A percentile compares a stretch with the other conserved stretches of the same genome.
These are phyloP conservation scores for Oncorhynchus gorbuscha DNA, from an alignment of 2,113 vertebrate species.

Conservation along the genomic window DNA sequence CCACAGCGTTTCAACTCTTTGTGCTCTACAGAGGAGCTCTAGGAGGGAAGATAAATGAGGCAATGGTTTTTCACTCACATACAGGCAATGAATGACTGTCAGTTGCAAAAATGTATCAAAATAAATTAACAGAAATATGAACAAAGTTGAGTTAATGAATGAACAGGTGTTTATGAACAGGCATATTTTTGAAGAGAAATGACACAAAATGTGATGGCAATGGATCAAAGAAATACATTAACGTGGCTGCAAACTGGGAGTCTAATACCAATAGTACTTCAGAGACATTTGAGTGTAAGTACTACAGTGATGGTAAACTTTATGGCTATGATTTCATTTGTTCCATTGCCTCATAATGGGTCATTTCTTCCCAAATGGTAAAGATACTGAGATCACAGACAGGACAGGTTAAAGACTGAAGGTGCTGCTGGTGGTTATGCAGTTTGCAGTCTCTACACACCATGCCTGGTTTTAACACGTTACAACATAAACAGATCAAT, in stretches of 20 bases:
- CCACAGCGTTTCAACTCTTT: constrained; percentile 99
- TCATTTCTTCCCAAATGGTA: constrained; percentile 53
- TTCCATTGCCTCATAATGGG: constrained; percentile 46
- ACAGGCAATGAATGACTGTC: constrained; percentile 64
- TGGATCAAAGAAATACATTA: too few relatives aligned
- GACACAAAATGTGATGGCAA: constrained; percentile 50
- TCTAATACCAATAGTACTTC: too few relatives aligned
- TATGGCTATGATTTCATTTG: neutral
- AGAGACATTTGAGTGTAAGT: too few relatives aligned
- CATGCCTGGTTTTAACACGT: constrained; percentile 12
- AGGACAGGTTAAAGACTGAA: constrained; percentile 25
- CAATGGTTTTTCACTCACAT: constrained; percentile 53
- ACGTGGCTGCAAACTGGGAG: neutral
- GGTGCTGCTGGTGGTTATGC: constrained; percentile 32
- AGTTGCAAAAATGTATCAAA: constrained; percentile 76
- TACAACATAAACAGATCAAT: constrained; percentile 21
- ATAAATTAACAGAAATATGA: constrained; percentile 74
- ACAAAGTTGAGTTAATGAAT: constrained; percentile 62
- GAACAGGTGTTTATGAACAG: constrained; percentile 59
- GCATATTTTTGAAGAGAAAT: constrained; percentile 48
- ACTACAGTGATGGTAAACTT: neutral
- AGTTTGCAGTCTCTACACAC: constrained; percentile 42
- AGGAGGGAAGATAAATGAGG: constrained; percentile 85
- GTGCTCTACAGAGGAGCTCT: constrained; percentile 97
- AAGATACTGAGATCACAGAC: constrained; percentile 15